Evolutionary conservation across 2,113 vertebrate genomes (phyloP).

Genomic region (Melanerpes formicivorus): DNA sequence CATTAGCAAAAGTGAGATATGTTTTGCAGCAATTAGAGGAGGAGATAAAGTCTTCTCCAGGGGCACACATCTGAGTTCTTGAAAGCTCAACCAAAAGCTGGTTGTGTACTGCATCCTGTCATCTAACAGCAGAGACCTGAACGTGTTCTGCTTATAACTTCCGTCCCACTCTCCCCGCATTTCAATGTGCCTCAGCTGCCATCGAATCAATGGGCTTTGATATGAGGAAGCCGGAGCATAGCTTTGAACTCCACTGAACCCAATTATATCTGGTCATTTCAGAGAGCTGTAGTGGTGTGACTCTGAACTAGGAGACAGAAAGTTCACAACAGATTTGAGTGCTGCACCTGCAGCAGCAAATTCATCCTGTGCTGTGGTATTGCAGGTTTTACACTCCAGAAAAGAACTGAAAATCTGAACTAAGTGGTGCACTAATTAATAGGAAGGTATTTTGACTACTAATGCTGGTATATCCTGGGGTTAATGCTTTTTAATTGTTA

Average conservation of each 20-base stretch:
- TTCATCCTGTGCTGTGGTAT: conserved; percentile 27
- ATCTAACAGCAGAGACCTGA: conserved; percentile 61
- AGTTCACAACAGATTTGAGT: conserved; percentile 68
- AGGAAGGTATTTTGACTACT: conserved; percentile 21
- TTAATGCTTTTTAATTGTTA: conserved; percentile 16
- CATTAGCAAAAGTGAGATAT: conserved; percentile 58
- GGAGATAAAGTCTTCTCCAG: conserved; percentile 50
- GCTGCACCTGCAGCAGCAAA: conserved; percentile 50
- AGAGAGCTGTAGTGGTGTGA: conserved; percentile 66
- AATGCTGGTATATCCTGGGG: background rate
- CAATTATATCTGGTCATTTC: conserved; percentile 81
- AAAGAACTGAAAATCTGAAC: conserved; percentile 26
- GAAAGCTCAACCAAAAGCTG: conserved; percentile 53
- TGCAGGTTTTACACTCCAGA: conserved; percentile 36
- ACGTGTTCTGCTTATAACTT: conserved; percentile 63
- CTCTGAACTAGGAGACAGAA: conserved; percentile 73
- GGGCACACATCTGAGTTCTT: conserved; percentile 58
- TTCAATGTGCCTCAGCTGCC: conserved; percentile 55
- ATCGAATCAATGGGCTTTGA: conserved; percentile 78
- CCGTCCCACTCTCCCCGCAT: conserved; percentile 64
- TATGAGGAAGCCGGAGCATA: conserved; percentile 71
- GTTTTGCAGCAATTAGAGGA: conserved; percentile 63
- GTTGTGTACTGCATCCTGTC: conserved; percentile 64
- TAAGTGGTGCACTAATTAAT: conserved; percentile 57
- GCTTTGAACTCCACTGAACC: conserved; percentile 81